Base-by-base conservation (phyloP, 2,797 vertebrate species). In the Tympanoctomys barrerae region DNA sequence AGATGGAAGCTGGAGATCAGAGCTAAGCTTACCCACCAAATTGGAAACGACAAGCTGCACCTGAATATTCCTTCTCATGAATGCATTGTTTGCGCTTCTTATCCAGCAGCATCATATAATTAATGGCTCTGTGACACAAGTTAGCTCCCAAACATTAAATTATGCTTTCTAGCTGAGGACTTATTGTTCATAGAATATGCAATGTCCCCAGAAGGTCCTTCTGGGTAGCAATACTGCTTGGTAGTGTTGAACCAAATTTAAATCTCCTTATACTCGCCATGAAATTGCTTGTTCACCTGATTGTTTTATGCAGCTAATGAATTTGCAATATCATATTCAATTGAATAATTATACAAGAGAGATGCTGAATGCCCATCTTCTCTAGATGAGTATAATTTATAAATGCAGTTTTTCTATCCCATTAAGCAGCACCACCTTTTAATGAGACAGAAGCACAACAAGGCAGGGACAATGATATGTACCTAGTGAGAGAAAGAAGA, bases 271-370 rank as follows among this genome's bases (percentile, higher is more conserved):
- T 91, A 64, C 31, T 80, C 24, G 59, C 87, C 95, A 88, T 92
- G 68, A 95, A 97, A 97, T 81, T 95, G 73, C 42, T 96, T 85
- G 66, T 94, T 95, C 80, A 90, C 64, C 62, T 89, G 93, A 96
- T 91, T 97, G 75, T 96, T 98, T 98, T 97, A 96, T 93, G 97
- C 70, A 21, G 89, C 18, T 97, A 97, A 96, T 79, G 86, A 91
- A 87, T 94, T 98, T 97, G 94, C 93, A 95, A 70, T 91, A 95
- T 97, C 79, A 79, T 42, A 81, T 97, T 96, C 10, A 59, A 16
- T 86, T 96, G 84, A 98, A 97, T 97, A 98, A 97, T 97, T 98
- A 70, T 70, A 92, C 80, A 61, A 95, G 82, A 89, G 95, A 97
- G 46, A 81, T 97, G 61, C 84, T 92, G 36, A 79, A 81, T 31